Base-by-base conservation (phyloP, 2,797 vertebrate species). In the Cuniculus paca region DNA sequence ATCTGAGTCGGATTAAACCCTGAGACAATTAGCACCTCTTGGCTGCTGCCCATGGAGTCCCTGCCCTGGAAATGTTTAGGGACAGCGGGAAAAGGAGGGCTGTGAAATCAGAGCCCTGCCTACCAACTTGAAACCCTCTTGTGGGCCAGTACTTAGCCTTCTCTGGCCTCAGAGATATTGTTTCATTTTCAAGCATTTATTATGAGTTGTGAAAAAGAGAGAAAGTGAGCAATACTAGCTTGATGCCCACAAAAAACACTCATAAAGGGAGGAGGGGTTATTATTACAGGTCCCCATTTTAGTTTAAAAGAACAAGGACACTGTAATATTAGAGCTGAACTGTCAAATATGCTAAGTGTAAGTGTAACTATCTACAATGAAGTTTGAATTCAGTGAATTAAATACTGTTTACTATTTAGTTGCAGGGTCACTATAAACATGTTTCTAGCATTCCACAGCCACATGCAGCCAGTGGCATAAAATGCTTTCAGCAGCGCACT, bases 21-120 rank as follows among this genome's bases (percentile, higher is more conserved):
- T 96, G 94, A 97, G 97, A 97, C 92, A 95, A 97, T 97, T 93
- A 97, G 98, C 97, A 96, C 97, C 95, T 97, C 93, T 96, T 61
- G 82, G 96, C 95, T 48, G 84, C 95, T 63, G 96, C 86, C 54
- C 60, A 80, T 48, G 63, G 86, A 74, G 56, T 1, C 48, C 58
- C 42, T 19, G 26, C 7, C 65, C 60, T 56, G 70, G 31, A 56
- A 72, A 39, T 14, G 3, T 79, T 20, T n/a, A 16, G 48, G 60
- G 45, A n/a, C 24, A 31, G 31, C 8, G 26, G 78, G 56, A 13
- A 28, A 7, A 52, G 19, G 19, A 28, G 39, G 12, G 20, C 50
- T 6, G 2, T 14, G 28, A 6, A 28, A 52, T 48, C 77, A 22
- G n/a, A 88, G 6, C 10, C 6, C 20, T 0, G 12, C 36, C 31